Evolutionary conservation across 2,888 invertebrate genomes (phyloP), one percentile per base, ranked within the genome.

Genomic region (Machimus rusticus): DNA sequence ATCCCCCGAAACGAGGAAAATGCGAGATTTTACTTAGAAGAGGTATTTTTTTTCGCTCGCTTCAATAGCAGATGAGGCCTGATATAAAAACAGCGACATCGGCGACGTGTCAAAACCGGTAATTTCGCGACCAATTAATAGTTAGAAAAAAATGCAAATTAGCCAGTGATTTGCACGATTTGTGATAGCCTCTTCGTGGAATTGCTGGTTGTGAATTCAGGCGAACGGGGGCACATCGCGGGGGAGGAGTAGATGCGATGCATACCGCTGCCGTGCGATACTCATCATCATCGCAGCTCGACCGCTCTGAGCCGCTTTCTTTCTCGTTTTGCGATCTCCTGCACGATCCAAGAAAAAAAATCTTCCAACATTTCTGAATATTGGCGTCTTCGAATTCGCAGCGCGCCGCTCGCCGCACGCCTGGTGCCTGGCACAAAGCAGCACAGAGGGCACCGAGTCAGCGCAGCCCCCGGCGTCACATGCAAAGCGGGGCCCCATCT

Each of bases 401-500:
- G 55, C 55, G 43, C 43, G 43, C 43, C 12, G 14, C 43, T 8
- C 6, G 28, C 74, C 8, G 74, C n/a, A 43, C 28, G 46, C 12
- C 43, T 19, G 43, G 85, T 85, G 31, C 85, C 85, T 43, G 85
- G 85, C 57, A 85, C 85, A 16, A 31, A 85, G 74, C 74, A 74
- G 85, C 85, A 85, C 85, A 85, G 85, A 85, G 85, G 85, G 85
- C 85, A 85, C 37, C 74, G 74, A 74, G 85, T 85, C 85, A 74
- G 28, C 74, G 19, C 28, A 39, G 39, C 39, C 12, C 34, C 9
- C 76, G 16, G 37, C 19, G 51, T 85, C 81, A 78, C 28, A 82
- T 82, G 85, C 85, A 85, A 85, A 85, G 43, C 43, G 74, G 74
- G n/a, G 74, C 43, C 4, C 43, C 43, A 39, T 43, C 46, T 16